Conservation (phyloP, 2,888 invertebrate genomes). For the Euplagia quadripunctaria region DNA sequence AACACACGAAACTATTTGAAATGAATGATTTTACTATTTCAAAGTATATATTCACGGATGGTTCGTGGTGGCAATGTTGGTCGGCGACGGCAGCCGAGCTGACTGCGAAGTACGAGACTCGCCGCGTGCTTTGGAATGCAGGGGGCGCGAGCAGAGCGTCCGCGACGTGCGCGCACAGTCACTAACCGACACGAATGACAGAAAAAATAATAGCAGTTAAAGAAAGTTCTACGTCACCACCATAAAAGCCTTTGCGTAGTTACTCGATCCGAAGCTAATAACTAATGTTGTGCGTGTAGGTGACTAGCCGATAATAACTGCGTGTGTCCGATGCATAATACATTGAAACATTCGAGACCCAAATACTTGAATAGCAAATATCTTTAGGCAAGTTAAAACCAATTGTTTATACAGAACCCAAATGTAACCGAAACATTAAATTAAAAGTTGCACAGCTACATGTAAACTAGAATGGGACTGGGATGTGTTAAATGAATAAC, state of each 20-base stretch:
- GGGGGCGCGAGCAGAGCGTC: conserved; percentile 38
- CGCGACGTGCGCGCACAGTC: conserved; percentile 74
- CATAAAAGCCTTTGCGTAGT: conserved; percentile 76
- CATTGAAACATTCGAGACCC: conserved; percentile 23
- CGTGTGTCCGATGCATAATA: conserved; percentile 53
- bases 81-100: conserved; percentile 56
- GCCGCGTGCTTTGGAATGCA: conserved; percentile 28
- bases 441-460: conserved; percentile 7
- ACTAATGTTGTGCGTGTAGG: conserved; percentile 68
- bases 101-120: conserved; percentile 37
- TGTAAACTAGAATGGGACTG: conserved; percentile 8
- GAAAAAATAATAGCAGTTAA: conserved; percentile 73
- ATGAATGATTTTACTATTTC: conserved; percentile 60
- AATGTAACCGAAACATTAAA: conserved; percentile 2
- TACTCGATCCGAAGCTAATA: conserved; percentile 75
- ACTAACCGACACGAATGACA: conserved; percentile 63
- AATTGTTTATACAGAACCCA: conserved; percentile 3
- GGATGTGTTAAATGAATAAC: not conserved
- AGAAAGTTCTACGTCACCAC: conserved; percentile 81
- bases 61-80: conserved; percentile 62
- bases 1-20: conserved; percentile 57
- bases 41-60: conserved; percentile 73
- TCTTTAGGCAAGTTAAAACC: conserved; percentile 3
- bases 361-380: conserved; percentile 21
- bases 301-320: conserved; percentile 60